Conservation (phyloP, 2,797 vertebrate species). For the Chelonia mydas region DNA sequence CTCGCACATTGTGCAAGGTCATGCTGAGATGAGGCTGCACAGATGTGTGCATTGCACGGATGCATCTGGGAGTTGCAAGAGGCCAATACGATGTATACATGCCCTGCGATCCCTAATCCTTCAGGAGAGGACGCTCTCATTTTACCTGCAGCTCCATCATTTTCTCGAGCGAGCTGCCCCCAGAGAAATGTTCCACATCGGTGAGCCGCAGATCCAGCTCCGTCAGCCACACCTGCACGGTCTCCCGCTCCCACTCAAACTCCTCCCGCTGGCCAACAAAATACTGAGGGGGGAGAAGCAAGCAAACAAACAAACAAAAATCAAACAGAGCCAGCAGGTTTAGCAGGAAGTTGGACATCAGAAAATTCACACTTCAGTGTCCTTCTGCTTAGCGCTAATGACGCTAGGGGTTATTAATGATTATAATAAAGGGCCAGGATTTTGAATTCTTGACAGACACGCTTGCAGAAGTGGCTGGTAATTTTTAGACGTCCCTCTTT, state of each 20-base stretch:
- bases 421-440: neutral
- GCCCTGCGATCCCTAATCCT: neutral
- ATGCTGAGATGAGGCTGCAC: neutral
- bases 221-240: slow-evolving; percentile 82
- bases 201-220: slow-evolving; percentile 83
- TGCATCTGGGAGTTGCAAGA: neutral
- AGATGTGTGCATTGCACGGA: no score
- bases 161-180: slow-evolving; percentile 79
- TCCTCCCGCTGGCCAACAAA: slow-evolving; percentile 82
- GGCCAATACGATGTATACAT: neutral
- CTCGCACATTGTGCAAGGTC: neutral
- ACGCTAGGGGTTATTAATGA: neutral
- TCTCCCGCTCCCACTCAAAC: slow-evolving; percentile 84
- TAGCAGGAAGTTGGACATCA: neutral
- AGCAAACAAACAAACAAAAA: neutral
- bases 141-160: slow-evolving; percentile 84
- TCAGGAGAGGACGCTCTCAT: neutral
- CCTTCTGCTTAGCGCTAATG: neutral
- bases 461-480: neutral
- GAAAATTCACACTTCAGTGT: neutral
- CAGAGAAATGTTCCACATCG: slow-evolving; percentile 82
- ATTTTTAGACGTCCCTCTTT: neutral
- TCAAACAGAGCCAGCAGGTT: neutral
- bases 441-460: neutral
- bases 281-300: slow-evolving; percentile 63